Conservation (phyloP, 2,888 invertebrate species). For the Napeogenes inachia region DNA sequence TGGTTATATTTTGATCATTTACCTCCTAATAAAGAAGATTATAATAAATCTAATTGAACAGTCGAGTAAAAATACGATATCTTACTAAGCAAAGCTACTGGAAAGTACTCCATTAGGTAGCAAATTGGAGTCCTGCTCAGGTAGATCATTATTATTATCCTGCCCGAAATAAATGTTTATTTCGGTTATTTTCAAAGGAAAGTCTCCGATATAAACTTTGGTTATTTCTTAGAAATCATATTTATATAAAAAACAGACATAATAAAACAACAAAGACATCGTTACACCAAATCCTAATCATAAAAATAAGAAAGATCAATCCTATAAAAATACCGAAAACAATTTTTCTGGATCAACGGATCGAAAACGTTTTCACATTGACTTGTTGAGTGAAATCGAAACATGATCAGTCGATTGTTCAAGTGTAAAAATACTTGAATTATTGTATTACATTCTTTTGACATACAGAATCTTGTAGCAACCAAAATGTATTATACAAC, state of each 20-base stretch:
- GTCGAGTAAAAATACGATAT: too few relatives aligned
- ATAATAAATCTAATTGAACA: too few relatives aligned
- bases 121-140: too few relatives aligned
- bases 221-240: not conserved
- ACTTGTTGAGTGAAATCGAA: slow-evolving; percentile 54
- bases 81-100: too few relatives aligned
- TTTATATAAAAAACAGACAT: not conserved
- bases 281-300: slow-evolving; percentile 1
- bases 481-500: not conserved
- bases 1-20: too few relatives aligned
- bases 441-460: slow-evolving; percentile 20
- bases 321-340: slow-evolving; percentile 41
- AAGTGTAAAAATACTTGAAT: slow-evolving; percentile 48
- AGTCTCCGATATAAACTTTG: too few relatives aligned
- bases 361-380: slow-evolving; percentile 55
- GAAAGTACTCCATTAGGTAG: too few relatives aligned
- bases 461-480: not conserved
- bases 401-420: slow-evolving; percentile 50
- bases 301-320: slow-evolving; percentile 18
- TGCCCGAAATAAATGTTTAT: too few relatives aligned
- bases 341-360: slow-evolving; percentile 67
- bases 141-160: too few relatives aligned
- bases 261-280: not conserved
- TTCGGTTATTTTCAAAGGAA: too few relatives aligned
- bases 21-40: too few relatives aligned